phyloP scores from a whole-genome alignment of 2,888 invertebrate species.

The Drosophila infuscata region DNA sequence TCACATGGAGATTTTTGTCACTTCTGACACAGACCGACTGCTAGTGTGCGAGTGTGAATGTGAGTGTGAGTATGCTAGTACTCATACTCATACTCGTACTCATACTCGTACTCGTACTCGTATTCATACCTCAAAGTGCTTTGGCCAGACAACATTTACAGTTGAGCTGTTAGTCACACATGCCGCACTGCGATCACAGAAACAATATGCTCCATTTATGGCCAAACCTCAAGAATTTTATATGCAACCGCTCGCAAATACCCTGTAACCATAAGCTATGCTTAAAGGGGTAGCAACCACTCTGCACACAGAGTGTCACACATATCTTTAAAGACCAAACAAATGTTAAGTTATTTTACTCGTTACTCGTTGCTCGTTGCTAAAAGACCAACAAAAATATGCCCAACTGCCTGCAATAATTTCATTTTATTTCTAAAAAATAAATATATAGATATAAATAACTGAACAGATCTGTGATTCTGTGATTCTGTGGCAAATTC shows the following conservation, averaged over 20 bases:
- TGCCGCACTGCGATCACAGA: slow-evolving; percentile 48
- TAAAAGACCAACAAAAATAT: too few relatives aligned
- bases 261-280: neutral
- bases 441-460: too few relatives aligned
- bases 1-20: slow-evolving; percentile 48
- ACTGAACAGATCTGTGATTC: neutral
- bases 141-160: slow-evolving; percentile 53
- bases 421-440: too few relatives aligned
- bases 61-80: neutral
- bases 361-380: too few relatives aligned
- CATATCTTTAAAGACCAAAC: too few relatives aligned
- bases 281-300: neutral
- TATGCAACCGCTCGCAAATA: slow-evolving; percentile 11
- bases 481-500: neutral
- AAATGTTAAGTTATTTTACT: too few relatives aligned
- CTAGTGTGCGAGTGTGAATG: neutral
- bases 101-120: neutral
- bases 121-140: slow-evolving; percentile 30
- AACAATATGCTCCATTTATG: slow-evolving; percentile 50
- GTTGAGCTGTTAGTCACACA: slow-evolving; percentile 61
- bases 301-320: too few relatives aligned
- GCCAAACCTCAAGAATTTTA: slow-evolving; percentile 36
- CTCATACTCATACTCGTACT: neutral
- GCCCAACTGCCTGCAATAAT: too few relatives aligned
- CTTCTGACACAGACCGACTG: slow-evolving; percentile 22